Evolutionary conservation across 1,140 invertebrate species (phyloP), one percentile per base, ranked within the genome.

Genomic region (Drosophila nebulosa): DNA sequence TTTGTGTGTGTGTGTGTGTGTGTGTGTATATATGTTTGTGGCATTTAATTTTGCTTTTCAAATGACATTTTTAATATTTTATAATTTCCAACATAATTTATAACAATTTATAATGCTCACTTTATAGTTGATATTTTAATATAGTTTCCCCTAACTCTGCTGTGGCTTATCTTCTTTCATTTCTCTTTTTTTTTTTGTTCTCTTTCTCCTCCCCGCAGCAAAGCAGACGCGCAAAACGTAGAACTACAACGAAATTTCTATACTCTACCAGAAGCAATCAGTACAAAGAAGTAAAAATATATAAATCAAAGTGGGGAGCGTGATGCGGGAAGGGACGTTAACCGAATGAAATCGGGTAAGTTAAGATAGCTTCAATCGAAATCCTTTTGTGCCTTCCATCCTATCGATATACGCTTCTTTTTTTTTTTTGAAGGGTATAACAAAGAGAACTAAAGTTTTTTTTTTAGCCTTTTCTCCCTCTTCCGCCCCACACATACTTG

Each of bases 61-160:
- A 69, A 64, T 73, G 52, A 55, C 61, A 60, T n/a, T 69, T 80
- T 84, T 69, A 77, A 84, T 80, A 77, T 59, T 84, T 84, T 68
- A 84, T 76, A 67, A 68, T 76, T 74, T 73, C 7, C 46, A 46
- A 78, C 52, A 76, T 76, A 73, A 70, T 83, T 67, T 67, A 74
- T 74, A 67, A 30, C 74, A 67, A 18, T 74, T 67, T 30, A 61
- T 73, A 73, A 51, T 60, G 57, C 61, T 55, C 21, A 30, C 62
- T 27, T 21, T 46, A 46, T 60, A 68, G 56, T 65, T 63, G 7
- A 56, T 64, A 69, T 64, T 80, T 60, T 66, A 70, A 62, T 74
- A 57, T 57, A 18, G 35, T 69, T 69, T 65, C 1, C 39, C 39
- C 16, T 36, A 55, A 3, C 26, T 21, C 60, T 36, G 22, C 35